Evolutionary conservation across 2,797 vertebrate species (phyloP).

Genomic region (Oryzias dopingdopingensis): DNA sequence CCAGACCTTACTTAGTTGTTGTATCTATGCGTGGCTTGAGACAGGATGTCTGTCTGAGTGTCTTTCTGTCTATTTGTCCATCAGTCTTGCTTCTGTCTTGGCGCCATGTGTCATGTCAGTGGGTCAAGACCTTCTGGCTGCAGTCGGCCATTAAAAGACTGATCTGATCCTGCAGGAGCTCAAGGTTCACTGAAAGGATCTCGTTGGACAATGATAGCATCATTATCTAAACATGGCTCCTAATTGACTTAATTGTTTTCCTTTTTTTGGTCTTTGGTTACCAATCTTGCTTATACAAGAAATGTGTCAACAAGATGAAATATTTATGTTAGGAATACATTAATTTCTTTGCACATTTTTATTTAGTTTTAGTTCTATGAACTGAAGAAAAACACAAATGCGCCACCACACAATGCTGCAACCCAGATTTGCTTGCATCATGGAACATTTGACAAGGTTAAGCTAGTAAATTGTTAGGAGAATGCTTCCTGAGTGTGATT

Average conservation of each 20-base stretch:
- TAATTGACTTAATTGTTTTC: constrained; percentile 4
- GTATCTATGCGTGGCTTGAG: constrained; percentile 70
- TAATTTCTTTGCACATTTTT: not conserved
- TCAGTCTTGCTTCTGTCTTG: constrained; percentile 53
- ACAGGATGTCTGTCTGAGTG: constrained; percentile 66
- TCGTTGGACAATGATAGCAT: constrained; percentile 44
- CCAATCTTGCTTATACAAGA: not conserved
- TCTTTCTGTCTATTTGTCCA: constrained; percentile 64
- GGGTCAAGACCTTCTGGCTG: constrained; percentile 48
- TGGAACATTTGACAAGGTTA: constrained; percentile 67
- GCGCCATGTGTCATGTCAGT: constrained; percentile 50
- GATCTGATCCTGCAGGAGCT: constrained; percentile 58
- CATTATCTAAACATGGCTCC: constrained; percentile 38
- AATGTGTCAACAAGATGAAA: not conserved
- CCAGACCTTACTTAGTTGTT: constrained; percentile 75
- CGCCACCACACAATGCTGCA: constrained; percentile 4
- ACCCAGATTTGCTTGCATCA: constrained; percentile 19
- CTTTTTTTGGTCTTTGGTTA: not conserved
- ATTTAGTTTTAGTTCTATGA: not conserved
- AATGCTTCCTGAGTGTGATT: constrained; percentile 71
- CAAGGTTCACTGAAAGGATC: constrained; percentile 36
- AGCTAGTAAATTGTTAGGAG: constrained; percentile 63
- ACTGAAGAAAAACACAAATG: constrained; percentile 1
- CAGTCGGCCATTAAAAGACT: constrained; percentile 37
- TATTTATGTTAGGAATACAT: too few relatives aligned